Evolutionary conservation across 2,797 vertebrate genomes (phyloP), one percentile per base, ranked within the genome.

Genomic region (Antennarius maculatus): DNA sequence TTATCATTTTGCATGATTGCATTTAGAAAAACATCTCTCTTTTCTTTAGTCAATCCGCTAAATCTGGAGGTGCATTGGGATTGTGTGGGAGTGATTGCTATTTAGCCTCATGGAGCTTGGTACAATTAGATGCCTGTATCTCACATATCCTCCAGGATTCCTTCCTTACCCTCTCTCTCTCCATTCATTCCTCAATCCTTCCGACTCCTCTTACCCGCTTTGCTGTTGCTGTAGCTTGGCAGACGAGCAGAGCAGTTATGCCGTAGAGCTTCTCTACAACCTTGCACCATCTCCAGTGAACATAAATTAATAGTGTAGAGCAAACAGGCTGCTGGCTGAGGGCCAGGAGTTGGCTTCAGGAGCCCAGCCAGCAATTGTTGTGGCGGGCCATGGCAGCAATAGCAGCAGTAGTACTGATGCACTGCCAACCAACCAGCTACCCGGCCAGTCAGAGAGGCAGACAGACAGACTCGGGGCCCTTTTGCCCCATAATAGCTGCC

Each of bases 261-360:
- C 91, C 61, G 74, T 73, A 92, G 92, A 95, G 93, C 93, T 93
- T 92, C 94, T 93, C 90, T 92, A 94, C 94, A 95, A 94, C 94
- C 93, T 94, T 94, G 92, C 94, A 93, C 94, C 93, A 93, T 95
- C 94, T 95, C 93, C 93, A 95, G 91, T 94, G 93, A 95, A 95
- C 94, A 95, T 95, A 94, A 96, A 95, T 95, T 94, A 95, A 94
- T 94, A 93, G 94, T 95, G 93, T 94, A 95, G 93, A 95, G 94
- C 94, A 95, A 95, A 95, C 94, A 93, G 92, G 93, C 93, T 92
- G 88, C 89, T 96, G 95, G 95, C 94, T 4, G 63, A 29, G 77
- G 85, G 93, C 94, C 95, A 95, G 89, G 84, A 87, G 84, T 72
- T 64, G 77, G 82, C 81, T 91, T 90, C 89, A 92, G 92, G 91